These are phyloP conservation scores for Orestias chungarensis DNA, from an alignment of 2,797 vertebrate species.

Conservation along the genomic window DNA sequence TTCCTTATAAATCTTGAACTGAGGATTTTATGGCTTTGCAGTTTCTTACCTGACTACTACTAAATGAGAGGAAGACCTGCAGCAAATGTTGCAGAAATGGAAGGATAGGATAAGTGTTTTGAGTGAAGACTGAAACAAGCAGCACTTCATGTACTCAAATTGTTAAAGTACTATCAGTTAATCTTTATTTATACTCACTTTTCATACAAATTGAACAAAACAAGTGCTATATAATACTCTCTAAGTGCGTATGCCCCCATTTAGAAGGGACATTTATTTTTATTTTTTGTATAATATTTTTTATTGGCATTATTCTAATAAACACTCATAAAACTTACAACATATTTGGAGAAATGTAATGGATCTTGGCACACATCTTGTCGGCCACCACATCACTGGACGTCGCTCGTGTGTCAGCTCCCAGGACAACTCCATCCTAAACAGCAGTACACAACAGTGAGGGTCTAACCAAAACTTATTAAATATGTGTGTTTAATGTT, in stretches of 20 bases:
- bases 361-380: conserved; percentile 81
- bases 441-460: conserved; percentile 7
- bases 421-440: conserved; percentile 81
- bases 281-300: background rate
- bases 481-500: background rate
- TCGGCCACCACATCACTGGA: conserved; percentile 78
- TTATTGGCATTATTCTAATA: background rate
- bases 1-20: background rate
- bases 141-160: background rate
- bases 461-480: background rate
- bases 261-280: no score
- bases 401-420: conserved; percentile 80
- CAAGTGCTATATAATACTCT: no score
- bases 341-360: conserved; percentile 81
- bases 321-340: conserved; percentile 67
- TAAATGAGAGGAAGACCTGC: background rate
- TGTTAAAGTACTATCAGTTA: background rate
- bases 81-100: background rate
- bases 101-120: background rate
- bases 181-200: background rate
- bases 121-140: background rate
- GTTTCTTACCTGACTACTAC: background rate
- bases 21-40: background rate
- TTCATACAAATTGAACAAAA: background rate
- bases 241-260: no score